Base-by-base conservation (phyloP, 2,888 invertebrate genomes). In the Tryphoninae sp. region DNA sequence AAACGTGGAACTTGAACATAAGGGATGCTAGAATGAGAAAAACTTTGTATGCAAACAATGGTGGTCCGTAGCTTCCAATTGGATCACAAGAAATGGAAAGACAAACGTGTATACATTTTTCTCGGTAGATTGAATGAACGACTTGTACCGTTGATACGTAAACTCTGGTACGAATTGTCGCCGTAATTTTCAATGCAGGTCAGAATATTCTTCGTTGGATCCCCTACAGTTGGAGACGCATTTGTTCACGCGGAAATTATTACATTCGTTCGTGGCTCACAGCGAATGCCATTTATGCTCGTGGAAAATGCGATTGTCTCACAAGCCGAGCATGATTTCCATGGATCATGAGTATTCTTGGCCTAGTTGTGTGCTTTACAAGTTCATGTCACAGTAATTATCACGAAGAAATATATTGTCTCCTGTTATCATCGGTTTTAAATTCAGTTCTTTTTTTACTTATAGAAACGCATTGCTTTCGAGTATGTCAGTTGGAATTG, bases 1-100 rank as follows among this genome's bases (percentile, higher is more conserved):
- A 42, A 80, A 67, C 42, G 73, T 73, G 61, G 16, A 72, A 61
- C 67, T 64, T 22, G 45, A 33, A 53, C 55, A 55, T 13, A 19
- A n/a, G 16, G 53, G 40, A 42, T 42, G 13, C 45, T 45, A 65
- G 4, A 13, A 7, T 13, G 1, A 49, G 58, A 55, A 26, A 33
- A 26, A 71, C 9, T 16, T 59, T 71, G 16, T 23, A 51, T 6
- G 6, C 6, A 2, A 1, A 9, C 51, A 22, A 23, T 7, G 7
- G 51, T 8, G 67, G 23, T 51, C 4, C 16, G 26, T 2, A 42
- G n/a, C 1, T 72, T 22, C 6, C 23, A 11, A 6, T 19, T 22
- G 9, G 45, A 65, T 49, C 65, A 4, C 7, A 65, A 49, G 22
- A 19, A 13, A 23, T 45, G 49, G 65, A 23, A 45, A 45, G 23